These are phyloP conservation scores for Larimichthys polyactis DNA, from an alignment of 2,113 vertebrate genomes.

Conservation along the genomic window DNA sequence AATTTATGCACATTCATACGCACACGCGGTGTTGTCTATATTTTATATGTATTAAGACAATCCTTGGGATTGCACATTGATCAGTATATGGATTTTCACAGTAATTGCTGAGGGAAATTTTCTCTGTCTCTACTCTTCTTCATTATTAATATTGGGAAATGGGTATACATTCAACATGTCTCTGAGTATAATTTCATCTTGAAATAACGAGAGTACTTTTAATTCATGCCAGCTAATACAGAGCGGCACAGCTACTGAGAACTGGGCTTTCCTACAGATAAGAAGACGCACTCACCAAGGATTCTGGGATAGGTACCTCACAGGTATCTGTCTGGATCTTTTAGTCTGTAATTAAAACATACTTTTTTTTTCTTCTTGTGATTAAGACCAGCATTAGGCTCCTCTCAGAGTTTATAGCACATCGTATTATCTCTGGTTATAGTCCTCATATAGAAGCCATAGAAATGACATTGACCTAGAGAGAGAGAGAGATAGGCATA, in stretches of 20 bases:
- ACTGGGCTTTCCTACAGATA: slow-evolving; percentile 62
- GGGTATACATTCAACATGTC: slow-evolving; percentile 77
- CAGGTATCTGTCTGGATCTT: slow-evolving; percentile 75
- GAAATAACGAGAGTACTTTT: slow-evolving; percentile 67
- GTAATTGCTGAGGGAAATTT: slow-evolving; percentile 85
- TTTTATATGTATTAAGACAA: slow-evolving; percentile 86
- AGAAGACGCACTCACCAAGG: slow-evolving; percentile 51
- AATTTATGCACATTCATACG: slow-evolving; percentile 74
- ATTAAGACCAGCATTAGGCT: slow-evolving; percentile 81
- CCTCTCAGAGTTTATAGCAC: slow-evolving; percentile 79
- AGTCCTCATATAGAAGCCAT: slow-evolving; percentile 70
- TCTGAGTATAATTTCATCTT: slow-evolving; percentile 71
- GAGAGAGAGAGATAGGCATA: slow-evolving; percentile 47
- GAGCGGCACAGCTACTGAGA: slow-evolving; percentile 14
- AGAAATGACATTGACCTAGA: slow-evolving; percentile 74
- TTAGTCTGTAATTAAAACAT: slow-evolving; percentile 84
- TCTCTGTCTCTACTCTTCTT: slow-evolving; percentile 80
- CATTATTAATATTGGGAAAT: slow-evolving; percentile 87
- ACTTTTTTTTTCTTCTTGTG: slow-evolving; percentile 74
- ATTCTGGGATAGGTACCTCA: slow-evolving; percentile 54
- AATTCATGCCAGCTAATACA: slow-evolving; percentile 54
- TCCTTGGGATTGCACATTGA: slow-evolving; percentile 86
- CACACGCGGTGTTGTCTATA: slow-evolving; percentile 72
- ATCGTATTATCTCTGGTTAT: slow-evolving; percentile 82
- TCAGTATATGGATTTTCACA: slow-evolving; percentile 85